Evolutionary conservation across 2,888 invertebrate genomes (phyloP).

Genomic region (Protophormia terraenovae): DNA sequence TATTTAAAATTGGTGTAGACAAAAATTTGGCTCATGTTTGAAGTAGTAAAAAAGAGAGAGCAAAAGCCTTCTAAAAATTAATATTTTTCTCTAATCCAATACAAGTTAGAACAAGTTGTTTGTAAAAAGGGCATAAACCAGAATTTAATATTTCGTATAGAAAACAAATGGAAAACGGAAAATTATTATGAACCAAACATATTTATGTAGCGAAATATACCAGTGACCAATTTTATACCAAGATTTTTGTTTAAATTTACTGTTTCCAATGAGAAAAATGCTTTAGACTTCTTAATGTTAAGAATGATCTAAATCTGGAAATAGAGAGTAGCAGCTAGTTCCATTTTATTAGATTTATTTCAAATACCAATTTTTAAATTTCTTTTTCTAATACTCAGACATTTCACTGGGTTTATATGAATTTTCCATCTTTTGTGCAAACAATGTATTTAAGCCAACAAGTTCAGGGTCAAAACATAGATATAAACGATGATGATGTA

Average conservation of each 20-base stretch:
- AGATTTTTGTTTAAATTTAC: too few species aligned
- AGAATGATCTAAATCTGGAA: too few species aligned
- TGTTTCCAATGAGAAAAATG: too few species aligned
- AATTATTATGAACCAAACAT: not conserved
- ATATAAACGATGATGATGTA: slow-evolving; percentile 45
- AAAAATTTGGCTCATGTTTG: slow-evolving; percentile 13
- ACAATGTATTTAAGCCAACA: slow-evolving; percentile 49
- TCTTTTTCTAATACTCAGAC: not conserved
- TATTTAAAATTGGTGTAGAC: slow-evolving; percentile 16
- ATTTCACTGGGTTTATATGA: slow-evolving; percentile 5
- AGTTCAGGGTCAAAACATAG: slow-evolving; percentile 59
- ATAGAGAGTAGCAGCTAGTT: too few species aligned
- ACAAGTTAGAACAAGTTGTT: slow-evolving; percentile 36
- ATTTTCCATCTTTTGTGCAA: not conserved
- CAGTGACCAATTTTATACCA: not conserved
- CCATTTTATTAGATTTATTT: too few species aligned
- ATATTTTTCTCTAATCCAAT: slow-evolving; percentile 42
- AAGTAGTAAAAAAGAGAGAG: not conserved
- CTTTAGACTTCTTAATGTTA: too few species aligned
- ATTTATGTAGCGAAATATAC: not conserved
- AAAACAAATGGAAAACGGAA: not conserved
- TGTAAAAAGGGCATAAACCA: slow-evolving; percentile 8
- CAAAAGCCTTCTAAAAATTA: slow-evolving; percentile 54
- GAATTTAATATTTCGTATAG: slow-evolving; percentile 15
- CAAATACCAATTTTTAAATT: not conserved